Evolutionary conservation across 2,888 invertebrate species (phyloP), one percentile per base, ranked within the genome.

Genomic region (Acleris sparsana): DNA sequence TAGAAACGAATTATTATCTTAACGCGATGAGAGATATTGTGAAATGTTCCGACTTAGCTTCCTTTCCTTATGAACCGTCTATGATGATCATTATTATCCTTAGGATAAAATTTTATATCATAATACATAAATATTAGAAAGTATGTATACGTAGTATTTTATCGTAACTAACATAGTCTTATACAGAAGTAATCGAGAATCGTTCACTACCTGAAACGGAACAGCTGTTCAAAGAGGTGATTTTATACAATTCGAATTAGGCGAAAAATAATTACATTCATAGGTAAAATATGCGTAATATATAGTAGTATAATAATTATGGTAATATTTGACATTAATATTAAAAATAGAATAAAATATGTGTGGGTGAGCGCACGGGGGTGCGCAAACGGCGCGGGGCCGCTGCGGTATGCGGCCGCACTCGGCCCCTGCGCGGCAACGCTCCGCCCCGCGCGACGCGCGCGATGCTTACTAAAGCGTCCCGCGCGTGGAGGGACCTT

Each of bases 301-400:
- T 87, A 87, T 87, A 89, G 85, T 91, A 89, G 86, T 90, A 89
- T 87, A 85, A 87, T 90, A 89, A 90, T 91, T 89, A 92, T 87
- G 87, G 89, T 90, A 90, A 90, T 91, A 91, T 92, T 89, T 91
- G 91, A 92, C 90, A 89, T 91, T 91, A 90, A 88, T 92, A 91
- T 92, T 92, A 90, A 92, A 91, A 92, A 91, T 92, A 89, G 91
- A 92, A 89, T 91, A 89, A 91, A 92, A 90, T 89, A 91, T 92
- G 89, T 90, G 88, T 85, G 82, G 85, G 89, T 89, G 87, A 88
- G 87, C 87, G 89, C 88, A 90, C 88, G 89, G 85, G 84, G 29
- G 84, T 83, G 87, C 84, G 86, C 84, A 83, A 81, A 77, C 75
- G 73, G 73, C 75, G 79, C 75, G 73, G 29, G 33, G 43, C 43